Evolutionary conservation across 1,140 invertebrate species (phyloP), one percentile per base, ranked within the genome.

Genomic region (Halotydeus destructor): DNA sequence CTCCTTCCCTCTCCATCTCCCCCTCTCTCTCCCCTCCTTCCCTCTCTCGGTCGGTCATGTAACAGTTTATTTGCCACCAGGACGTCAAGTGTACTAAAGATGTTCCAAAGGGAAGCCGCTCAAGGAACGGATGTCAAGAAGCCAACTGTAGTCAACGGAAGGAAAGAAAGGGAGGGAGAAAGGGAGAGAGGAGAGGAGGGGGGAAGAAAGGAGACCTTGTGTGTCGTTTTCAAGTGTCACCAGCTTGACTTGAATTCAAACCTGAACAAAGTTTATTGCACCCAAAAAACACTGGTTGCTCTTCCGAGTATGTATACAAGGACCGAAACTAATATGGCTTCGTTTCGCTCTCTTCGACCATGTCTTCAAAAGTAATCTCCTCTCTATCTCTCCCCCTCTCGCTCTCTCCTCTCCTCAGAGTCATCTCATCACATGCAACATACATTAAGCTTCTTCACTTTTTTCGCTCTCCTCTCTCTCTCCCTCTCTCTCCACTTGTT

Each of bases 371-470:
- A 16, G 30, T 16, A 4, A 31, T n/a, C 12, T 31, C n/a, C n/a
- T 31, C 30, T 31, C 30, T 31, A 12, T 31, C 30, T 31, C 30
- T 31, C 30, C 16, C 30, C 16, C 30, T 31, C 30, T 31, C 30
- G 12, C 30, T 31, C 30, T 31, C 30, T 31, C 30, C 16, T 16
- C 16, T 16, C 16, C 30, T 31, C 30, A n/a, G 12, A n/a, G 12
- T 31, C 30, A n/a, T 31, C 30, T 31, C 30, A 31, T 31, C 30
- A 31, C 12, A 31, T n/a, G 30, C 30, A 31, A n/a, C 16, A n/a
- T 31, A 16, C 30, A n/a, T 31, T 16, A 16, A 12, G 12, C 16
- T 16, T 31, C 12, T 31, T 31, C 12, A 31, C 30, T 16, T 31
- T 31, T 31, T 31, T 31, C 16, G 12, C 16, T 31, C 30, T 31